Evolutionary conservation across 1,140 invertebrate species (phyloP), one percentile per base, ranked within the genome.

Genomic region (Hylyphantes graminicola): DNA sequence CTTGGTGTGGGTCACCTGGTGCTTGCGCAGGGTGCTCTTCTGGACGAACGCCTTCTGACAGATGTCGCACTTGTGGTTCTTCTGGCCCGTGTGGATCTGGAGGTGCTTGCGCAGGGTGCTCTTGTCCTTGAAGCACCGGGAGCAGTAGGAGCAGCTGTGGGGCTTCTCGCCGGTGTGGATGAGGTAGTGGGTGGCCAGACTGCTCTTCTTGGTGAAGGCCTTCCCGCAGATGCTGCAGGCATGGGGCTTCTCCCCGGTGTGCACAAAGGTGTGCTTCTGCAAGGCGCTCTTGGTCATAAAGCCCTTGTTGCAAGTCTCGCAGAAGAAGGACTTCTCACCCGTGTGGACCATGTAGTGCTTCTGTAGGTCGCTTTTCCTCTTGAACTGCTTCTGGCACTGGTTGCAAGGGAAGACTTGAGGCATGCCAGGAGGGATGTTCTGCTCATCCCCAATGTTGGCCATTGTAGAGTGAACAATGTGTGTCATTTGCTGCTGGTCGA

Each of bases 71-170:
- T 75, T 77, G 61, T 85, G 74, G 55, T 79, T 79, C 50, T 85
- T 85, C 63, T 72, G 59, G 10, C 92, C 92, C 0, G 91, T 92
- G 77, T 94, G 93, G 88, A 92, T 93, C 2, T 94, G 90, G 86
- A 94, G 89, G 15, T 92, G 90, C 81, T 93, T 91, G 7, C 91
- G 89, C 10, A 93, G 87, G 83, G 92, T 91, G 10, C 90, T 88
- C 61, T 91, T 90, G 3, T 91, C 91, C 3, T 90, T 91, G 85
- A 92, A 93, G 86, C 88, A 89, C 19, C 91, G 88, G 0, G 89
- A 90, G 87, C 92, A 93, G 13, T 85, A 85, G 8, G 53, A 13
- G 85, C 88, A 88, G 1, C 73, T 82, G 55, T 87, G 87, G 8
- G 87, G 87, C 59, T 86, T 88, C 35, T 88, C 87, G 35, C 87